A percentile compares a stretch with the other conserved stretches of the same genome.
Conservation (phyloP, 2,797 vertebrate species). For the Graptemys geographica region DNA sequence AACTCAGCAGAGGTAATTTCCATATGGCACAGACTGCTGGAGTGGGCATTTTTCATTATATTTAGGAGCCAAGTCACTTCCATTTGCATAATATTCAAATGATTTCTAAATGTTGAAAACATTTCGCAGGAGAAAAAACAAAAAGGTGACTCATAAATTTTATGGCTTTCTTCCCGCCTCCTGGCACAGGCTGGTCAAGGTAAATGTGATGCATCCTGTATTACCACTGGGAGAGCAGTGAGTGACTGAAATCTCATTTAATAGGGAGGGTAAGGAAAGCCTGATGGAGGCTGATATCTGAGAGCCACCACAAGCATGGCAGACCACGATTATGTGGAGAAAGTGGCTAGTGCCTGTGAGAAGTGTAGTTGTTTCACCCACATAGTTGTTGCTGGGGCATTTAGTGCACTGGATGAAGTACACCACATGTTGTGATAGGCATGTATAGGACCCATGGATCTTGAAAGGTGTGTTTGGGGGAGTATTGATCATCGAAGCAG, state of each 20-base stretch:
- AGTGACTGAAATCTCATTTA: rapidly evolving
- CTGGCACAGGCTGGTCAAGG: not conserved
- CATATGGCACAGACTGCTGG: constrained; percentile 48
- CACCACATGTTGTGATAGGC: no score
- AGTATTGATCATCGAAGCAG: no score
- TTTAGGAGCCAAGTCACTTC: constrained; percentile 55
- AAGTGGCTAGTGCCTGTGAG: not conserved
- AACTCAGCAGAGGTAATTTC: constrained; percentile 58
- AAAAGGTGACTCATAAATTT: constrained; percentile 39
- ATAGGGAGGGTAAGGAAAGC: not conserved
- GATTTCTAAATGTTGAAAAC: constrained; percentile 55
- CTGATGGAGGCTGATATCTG: rapidly evolving
- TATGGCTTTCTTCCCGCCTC: not conserved
- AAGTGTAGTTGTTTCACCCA: not conserved
- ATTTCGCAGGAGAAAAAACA: constrained; percentile 42
- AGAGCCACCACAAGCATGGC: rapidly evolving
- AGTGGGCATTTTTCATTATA: constrained; percentile 62
- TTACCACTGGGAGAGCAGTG: not conserved
- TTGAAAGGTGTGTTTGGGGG: no score
- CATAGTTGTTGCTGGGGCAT: not conserved
- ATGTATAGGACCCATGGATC: no score
- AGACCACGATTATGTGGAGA: not conserved
- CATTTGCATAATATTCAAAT: constrained; percentile 63
- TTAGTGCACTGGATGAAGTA: no score
- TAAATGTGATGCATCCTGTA: not conserved